Evolutionary conservation across 1,140 invertebrate species (phyloP).

Genomic region (Lepidurus packardi): DNA sequence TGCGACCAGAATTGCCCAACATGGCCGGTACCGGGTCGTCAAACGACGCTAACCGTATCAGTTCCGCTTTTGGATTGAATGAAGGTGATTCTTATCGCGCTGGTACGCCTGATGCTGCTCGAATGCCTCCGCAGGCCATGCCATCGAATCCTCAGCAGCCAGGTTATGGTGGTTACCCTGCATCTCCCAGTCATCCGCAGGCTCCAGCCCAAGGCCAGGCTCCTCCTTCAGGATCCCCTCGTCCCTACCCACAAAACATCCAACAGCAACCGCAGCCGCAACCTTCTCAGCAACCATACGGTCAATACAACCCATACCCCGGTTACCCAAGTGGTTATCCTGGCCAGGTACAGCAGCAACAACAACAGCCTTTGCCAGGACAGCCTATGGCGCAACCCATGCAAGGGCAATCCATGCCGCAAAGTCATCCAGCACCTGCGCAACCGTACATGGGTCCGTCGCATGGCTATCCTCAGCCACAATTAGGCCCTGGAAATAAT

Average conservation of each 20-base stretch:
- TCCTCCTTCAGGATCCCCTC: slow-evolving; percentile 6
- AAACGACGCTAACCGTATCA: neutral
- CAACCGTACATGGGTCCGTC: slow-evolving; percentile 21
- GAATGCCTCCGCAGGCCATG: neutral
- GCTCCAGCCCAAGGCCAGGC: neutral
- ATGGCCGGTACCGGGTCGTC: neutral
- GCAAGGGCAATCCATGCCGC: slow-evolving; percentile 13
- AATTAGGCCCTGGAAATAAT: neutral
- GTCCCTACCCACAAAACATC: slow-evolving; percentile 19
- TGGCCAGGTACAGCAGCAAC: slow-evolving; percentile 26
- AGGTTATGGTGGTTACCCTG: neutral
- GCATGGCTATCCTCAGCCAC: slow-evolving; percentile 13
- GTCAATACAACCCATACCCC: slow-evolving; percentile 2
- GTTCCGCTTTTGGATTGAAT: neutral
- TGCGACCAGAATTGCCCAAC: neutral
- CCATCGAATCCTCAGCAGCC: neutral
- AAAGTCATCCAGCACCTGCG: neutral
- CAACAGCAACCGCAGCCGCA: neutral
- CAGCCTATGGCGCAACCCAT: slow-evolving; percentile 23
- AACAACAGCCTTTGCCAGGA: neutral
- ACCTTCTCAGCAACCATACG: slow-evolving; percentile 2
- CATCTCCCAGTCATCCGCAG: neutral
- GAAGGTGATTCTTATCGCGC: neutral
- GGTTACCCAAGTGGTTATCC: slow-evolving; percentile 16
- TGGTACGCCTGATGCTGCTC: neutral